Base-by-base conservation (phyloP, 2,888 invertebrate species). In the Cryptocephalus primarius region DNA sequence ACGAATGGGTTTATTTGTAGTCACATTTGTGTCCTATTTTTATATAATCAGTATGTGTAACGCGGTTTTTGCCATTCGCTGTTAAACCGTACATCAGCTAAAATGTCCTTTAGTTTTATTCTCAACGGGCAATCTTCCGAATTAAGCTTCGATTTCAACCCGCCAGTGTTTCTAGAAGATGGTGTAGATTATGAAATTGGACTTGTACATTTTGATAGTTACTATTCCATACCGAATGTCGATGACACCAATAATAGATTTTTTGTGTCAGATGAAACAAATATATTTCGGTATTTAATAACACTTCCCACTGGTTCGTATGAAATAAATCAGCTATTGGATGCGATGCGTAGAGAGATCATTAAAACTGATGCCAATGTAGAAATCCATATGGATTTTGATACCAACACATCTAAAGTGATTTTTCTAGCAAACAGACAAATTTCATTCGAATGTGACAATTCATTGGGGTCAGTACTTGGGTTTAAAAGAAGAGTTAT, bases 121-220 rank as follows among this genome's bases (percentile, higher is more conserved):
- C 22, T 22, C 22, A 22, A 2, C 22, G 22, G 22, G 22, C 22
- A 22, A 22, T 33, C 45, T 22, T 45, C 40, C 31, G 34, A 22
- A 13, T 39, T 44, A 32, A 44, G 40, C 13, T 12, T n/a, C 6
- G 11, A 41, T 41, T 44, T 44, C 40, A 33, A 48, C 45, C 48
- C 47, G 10, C 49, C 47, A 9, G 48, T 53, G 14, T 33, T 40
- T 22, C 13, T 53, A 10, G 45, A 47, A 13, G 38, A 46, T 22
- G 44, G 45, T 31, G 22, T 42, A 8, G 44, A 46, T 8, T 52
- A 48, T 47, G 44, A 39, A 32, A 46, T 51, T 31, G 46, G 45
- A 8, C 14, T 47, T n/a, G 40, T 43, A 33, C 32, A 45, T 43
- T 46, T 50, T 42, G 33, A 51, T 22, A 48, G 36, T 33, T 51